Evolutionary conservation across 2,888 invertebrate species (phyloP), one percentile per base, ranked within the genome.

Genomic region (Dryocosmus kuriphilus): DNA sequence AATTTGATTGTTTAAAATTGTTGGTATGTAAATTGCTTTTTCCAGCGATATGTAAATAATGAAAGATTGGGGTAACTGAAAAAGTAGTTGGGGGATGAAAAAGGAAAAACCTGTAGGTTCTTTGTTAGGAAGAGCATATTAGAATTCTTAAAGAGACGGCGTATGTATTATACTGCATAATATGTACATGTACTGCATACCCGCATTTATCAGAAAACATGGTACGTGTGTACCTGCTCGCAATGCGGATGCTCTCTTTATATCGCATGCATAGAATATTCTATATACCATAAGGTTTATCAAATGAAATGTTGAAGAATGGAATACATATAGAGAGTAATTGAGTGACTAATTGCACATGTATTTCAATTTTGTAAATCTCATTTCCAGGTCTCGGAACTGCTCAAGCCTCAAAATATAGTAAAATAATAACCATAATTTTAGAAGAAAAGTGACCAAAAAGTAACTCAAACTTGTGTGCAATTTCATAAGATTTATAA

Each of bases 201-300:
- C n/a, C n/a, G n/a, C n/a, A 51, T 51, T 61, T 61, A 60, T 60
- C 24, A 60, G 22, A 60, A 60, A 60, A 60, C 60, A 60, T 51
- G 51, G 51, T n/a, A 9, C n/a, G n/a, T 8, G 51, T 16, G 51
- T 3, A n/a, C 51, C 9, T 6, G n/a, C 3, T n/a, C 8, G 51
- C 51, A 51, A 22, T 51, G 51, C 51, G 51, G 51, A 51, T 51
- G n/a, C n/a, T n/a, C 51, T 51, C n/a, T 51, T 51, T 51, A 51
- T 51, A 51, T 51, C 5, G n/a, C 9, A 51, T 41, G 41, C 51
- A 51, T 22, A 51, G 51, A 51, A 51, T 51, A 51, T n/a, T 51
- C n/a, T 51, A 51, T 51, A n/a, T 51, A n/a, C n/a, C n/a, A 51
- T n/a, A n/a, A 51, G 2, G 51, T 51, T 51, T n/a, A n/a, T 1